Evolutionary conservation across 2,888 invertebrate genomes (phyloP).

Genomic region (Cantharis rustica): DNA sequence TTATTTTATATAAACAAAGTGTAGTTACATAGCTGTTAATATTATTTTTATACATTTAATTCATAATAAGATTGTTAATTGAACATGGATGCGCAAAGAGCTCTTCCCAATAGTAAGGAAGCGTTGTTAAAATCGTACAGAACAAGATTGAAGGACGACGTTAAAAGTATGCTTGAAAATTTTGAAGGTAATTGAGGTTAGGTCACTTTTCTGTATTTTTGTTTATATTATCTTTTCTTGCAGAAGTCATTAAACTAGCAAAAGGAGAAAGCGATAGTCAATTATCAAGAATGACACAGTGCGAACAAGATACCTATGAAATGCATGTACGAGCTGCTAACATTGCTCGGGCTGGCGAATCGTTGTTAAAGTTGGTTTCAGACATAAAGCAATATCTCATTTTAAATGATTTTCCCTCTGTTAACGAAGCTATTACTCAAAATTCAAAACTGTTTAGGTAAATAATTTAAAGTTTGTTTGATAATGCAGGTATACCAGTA

Average conservation of each 20-base stretch:
- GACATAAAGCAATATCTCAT: slow-evolving; percentile 98
- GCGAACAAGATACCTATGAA: slow-evolving; percentile 94
- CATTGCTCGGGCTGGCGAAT: slow-evolving; percentile 95
- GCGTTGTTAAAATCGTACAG: slow-evolving; percentile 94
- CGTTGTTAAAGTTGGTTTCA: slow-evolving; percentile 94
- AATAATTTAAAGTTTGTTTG: background rate
- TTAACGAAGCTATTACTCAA: slow-evolving; percentile 95
- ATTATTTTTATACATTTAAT: background rate
- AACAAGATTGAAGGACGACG: slow-evolving; percentile 92
- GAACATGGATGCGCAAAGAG: slow-evolving; percentile 60
- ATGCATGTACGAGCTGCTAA: slow-evolving; percentile 97
- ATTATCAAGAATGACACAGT: slow-evolving; percentile 86
- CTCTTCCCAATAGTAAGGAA: slow-evolving; percentile 91
- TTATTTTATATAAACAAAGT: background rate
- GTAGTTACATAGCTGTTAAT: background rate
- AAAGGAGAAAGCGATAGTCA: slow-evolving; percentile 92
- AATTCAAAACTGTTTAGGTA: slow-evolving; percentile 81
- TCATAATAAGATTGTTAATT: background rate
- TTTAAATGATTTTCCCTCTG: slow-evolving; percentile 96
- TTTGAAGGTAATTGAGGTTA: slow-evolving; percentile 75
- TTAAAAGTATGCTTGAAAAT: slow-evolving; percentile 96
- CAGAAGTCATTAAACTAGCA: slow-evolving; percentile 88
- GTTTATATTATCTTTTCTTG: slow-evolving; percentile 37
- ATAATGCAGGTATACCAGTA: background rate
- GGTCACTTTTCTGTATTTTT: slow-evolving; percentile 3